Conservation (phyloP, 2,113 vertebrate species). For the Rhea americana region DNA sequence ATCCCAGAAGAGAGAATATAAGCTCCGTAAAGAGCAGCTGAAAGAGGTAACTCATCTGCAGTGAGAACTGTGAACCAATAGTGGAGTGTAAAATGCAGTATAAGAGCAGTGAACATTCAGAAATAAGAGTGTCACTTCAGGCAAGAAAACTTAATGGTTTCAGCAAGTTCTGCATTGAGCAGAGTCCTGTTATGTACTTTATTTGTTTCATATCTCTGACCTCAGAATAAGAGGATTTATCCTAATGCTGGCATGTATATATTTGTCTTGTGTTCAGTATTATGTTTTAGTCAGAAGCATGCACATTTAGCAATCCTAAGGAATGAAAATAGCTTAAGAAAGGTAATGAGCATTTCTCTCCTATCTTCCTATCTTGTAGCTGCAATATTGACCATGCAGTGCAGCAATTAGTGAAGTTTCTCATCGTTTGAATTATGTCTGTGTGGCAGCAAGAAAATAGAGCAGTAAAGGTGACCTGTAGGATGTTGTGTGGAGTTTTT, state of each 20-base stretch:
- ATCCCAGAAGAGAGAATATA: constrained; percentile 97
- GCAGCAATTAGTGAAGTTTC: neutral
- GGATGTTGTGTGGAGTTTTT: too few relatives aligned
- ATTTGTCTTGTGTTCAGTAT: neutral
- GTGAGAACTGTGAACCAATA: neutral
- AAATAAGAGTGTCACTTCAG: neutral
- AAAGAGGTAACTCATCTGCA: constrained; percentile 85
- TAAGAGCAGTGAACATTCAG: rapidly evolving
- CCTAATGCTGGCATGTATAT: neutral
- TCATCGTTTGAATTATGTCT: neutral
- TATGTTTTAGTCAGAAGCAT: neutral
- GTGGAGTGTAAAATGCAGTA: rapidly evolving
- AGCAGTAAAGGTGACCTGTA: neutral
- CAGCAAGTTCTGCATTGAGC: neutral
- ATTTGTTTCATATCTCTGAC: neutral
- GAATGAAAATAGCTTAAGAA: neutral
- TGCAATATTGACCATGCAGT: neutral
- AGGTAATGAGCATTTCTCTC: neutral
- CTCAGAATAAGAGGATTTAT: neutral
- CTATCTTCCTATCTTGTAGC: neutral
- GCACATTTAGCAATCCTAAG: neutral
- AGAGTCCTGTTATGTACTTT: neutral
- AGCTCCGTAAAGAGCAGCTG: constrained; percentile 96
- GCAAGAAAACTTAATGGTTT: neutral
- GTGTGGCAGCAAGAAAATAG: neutral